Evolutionary conservation across 64 coral and sea anemone species (phyloP), one percentile per base, ranked within the genome.

Genomic region (Platygyra sinensis): DNA sequence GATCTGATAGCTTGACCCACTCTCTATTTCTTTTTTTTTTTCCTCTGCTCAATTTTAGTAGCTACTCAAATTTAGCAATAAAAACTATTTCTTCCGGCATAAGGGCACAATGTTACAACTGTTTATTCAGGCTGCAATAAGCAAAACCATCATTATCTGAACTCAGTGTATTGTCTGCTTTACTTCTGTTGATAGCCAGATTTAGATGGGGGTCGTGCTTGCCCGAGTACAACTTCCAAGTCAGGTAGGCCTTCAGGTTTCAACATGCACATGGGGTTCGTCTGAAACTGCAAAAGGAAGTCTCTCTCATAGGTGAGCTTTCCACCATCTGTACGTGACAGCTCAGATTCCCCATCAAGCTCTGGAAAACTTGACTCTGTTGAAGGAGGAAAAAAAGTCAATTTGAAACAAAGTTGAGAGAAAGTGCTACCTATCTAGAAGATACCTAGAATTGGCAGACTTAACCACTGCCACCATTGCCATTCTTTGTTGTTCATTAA

Each of bases 161-260:
- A 65, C 18, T 18, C 24, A 69, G 2, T 9, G 22, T n/a, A 14
- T 69, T 24, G 24, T 11, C 22, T 69, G 65, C n/a, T 25, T 69
- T 84, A 85, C 81, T 60, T 85, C 36, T 69, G 81, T 51, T 38
- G 39, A 67, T 20, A 83, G 8, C 81, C 81, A n/a, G 61, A 19
- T 62, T 90, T 94, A 27, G 84, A 82, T 60, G 87, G 87, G 25
- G 60, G 36, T n/a, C 90, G 86, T 42, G 90, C 80, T 76, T 87
- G 62, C 24, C 83, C 80, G 20, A 98, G 88, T 10, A 95, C 96
- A 72, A 98, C 87, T 78, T 98, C 93, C 52, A 98, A 88, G 69
- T 98, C 93, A 52, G 96, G 93, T 20, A 98, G 89, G 33, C 88
- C 93, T 10, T 92, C 96, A 72, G 96, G 96, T 75, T 95, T 97